phyloP scores from a whole-genome alignment of 1,140 invertebrate species.

The Hylaeus volcanicus region DNA sequence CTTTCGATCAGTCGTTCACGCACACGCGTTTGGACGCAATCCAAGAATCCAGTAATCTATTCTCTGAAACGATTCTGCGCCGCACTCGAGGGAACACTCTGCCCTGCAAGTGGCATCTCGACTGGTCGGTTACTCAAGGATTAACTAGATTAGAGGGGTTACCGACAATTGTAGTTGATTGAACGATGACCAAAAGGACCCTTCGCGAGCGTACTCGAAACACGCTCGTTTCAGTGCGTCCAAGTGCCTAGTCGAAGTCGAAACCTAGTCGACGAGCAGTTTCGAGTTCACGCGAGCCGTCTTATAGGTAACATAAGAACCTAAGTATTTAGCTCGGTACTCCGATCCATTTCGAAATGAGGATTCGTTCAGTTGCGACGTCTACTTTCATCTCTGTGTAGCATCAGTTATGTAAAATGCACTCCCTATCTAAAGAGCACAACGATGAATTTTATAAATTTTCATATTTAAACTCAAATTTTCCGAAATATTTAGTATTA shows the following conservation, averaged over 20 bases:
- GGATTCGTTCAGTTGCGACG: neutral
- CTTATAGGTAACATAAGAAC: too few relatives aligned
- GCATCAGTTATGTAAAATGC: neutral
- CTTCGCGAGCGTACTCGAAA: constrained; percentile 1
- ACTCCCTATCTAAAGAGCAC: too few relatives aligned
- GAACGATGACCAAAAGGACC: constrained; percentile 25
- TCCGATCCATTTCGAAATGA: neutral
- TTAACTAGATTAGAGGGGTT: constrained; percentile 52
- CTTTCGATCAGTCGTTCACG: neutral
- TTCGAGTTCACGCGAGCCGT: too few relatives aligned
- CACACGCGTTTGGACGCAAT: neutral
- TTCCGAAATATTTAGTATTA: too few relatives aligned
- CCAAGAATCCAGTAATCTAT: neutral
- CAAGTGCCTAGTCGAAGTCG: neutral
- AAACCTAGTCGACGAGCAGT: neutral
- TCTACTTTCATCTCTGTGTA: neutral
- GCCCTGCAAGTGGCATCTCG: constrained; percentile 28
- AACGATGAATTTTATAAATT: too few relatives aligned
- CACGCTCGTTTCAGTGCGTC: constrained; percentile 33
- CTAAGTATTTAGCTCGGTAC: too few relatives aligned
- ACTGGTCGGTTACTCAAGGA: constrained; percentile 24
- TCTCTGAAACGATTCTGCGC: constrained; percentile 40
- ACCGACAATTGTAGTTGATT: constrained; percentile 56
- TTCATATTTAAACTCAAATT: too few relatives aligned
- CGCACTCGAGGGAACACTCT: constrained; percentile 17